Percentiles rank a stretch among this genome's conserved stretches.
Evolutionary conservation across 2,888 invertebrate species (phyloP).

Genomic region (Harpalus rufipes): DNA sequence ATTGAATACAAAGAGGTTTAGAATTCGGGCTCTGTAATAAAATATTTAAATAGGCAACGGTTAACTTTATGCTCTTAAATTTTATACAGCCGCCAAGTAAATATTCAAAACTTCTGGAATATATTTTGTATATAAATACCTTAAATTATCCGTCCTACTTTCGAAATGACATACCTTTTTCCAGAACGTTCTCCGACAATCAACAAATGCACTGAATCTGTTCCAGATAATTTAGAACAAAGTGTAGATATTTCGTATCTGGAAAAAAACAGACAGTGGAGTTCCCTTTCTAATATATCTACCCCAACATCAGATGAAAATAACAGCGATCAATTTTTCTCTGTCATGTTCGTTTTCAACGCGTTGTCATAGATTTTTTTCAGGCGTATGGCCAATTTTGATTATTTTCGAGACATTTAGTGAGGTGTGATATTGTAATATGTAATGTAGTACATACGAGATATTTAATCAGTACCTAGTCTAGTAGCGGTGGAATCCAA

Average conservation of each 20-base stretch:
- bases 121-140: neutral
- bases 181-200: neutral
- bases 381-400: slow-evolving; percentile 12
- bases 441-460: neutral
- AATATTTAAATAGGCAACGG: slow-evolving; percentile 29
- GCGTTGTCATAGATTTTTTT: slow-evolving; percentile 28
- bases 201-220: slow-evolving; percentile 1
- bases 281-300: slow-evolving; percentile 41
- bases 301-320: slow-evolving; percentile 40
- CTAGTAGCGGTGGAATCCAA: too few relatives aligned
- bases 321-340: slow-evolving; percentile 53
- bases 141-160: neutral
- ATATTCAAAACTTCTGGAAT: neutral
- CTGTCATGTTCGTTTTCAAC: slow-evolving; percentile 43
- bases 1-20: slow-evolving; percentile 20
- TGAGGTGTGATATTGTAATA: neutral
- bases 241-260: slow-evolving; percentile 24
- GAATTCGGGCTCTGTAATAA: slow-evolving; percentile 25
- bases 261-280: slow-evolving; percentile 23
- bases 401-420: slow-evolving; percentile 13
- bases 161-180: too few relatives aligned
- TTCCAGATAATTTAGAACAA: slow-evolving; percentile 46
- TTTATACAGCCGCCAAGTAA: neutral
- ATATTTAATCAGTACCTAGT: neutral
- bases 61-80: slow-evolving; percentile 18